Percentiles rank a stretch among this genome's conserved stretches.
phyloP scores from a whole-genome alignment of 2,888 invertebrate genomes.

The Yponomeuta cagnagella region DNA sequence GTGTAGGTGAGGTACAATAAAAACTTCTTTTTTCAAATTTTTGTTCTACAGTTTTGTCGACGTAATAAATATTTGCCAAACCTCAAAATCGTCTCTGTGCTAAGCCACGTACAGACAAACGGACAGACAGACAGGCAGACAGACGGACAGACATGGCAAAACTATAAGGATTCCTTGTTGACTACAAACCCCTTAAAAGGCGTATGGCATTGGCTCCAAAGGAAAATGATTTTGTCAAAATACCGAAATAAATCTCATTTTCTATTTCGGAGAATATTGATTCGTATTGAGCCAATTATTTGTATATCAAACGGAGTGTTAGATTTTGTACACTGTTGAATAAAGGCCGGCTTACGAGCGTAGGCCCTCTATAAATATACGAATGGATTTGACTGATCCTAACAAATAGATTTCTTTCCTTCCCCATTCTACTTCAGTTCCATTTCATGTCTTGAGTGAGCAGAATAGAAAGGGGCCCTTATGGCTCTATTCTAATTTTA shows the following conservation, averaged over 20 bases:
- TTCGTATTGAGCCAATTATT: not conserved
- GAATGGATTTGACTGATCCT: constrained; percentile 7
- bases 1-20: too few relatives aligned
- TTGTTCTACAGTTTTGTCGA: too few relatives aligned
- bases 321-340: not conserved
- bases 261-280: not conserved
- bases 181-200: too few relatives aligned
- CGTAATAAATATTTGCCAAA: too few relatives aligned
- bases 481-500: too few relatives aligned
- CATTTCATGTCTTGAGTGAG: not conserved
- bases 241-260: not conserved
- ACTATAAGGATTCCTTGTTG: too few relatives aligned
- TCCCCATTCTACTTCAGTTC: not conserved
- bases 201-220: not conserved
- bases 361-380: not conserved
- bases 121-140: too few relatives aligned
- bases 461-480: not conserved
- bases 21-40: too few relatives aligned
- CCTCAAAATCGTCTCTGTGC: too few relatives aligned
- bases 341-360: not conserved
- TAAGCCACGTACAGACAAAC: too few relatives aligned
- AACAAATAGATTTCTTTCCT: constrained; percentile 7
- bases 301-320: not conserved
- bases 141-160: too few relatives aligned
- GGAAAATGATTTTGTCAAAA: not conserved